Base-by-base conservation (phyloP, 2,888 invertebrate genomes). In the Amblyteles armatorius region DNA sequence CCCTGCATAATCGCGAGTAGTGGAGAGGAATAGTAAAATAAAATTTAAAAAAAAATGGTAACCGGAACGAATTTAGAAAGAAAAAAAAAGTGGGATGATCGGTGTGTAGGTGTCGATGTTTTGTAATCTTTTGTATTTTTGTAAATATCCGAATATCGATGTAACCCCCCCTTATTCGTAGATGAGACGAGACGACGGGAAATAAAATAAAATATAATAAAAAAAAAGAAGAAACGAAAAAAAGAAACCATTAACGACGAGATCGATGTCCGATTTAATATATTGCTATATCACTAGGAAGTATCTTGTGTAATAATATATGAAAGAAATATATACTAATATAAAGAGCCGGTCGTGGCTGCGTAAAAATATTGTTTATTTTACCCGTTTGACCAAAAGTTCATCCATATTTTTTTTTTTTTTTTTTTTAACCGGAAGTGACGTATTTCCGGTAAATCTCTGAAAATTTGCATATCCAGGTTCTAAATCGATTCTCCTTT, bases 91-190 rank as follows among this genome's bases (percentile, higher is more conserved):
- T 48, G 67, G 40, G 79, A 87, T 19, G 86, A 86, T 89, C 77
- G 87, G 84, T 91, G 91, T 90, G 89, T 90, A 91, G 90, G 88
- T 87, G 88, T 91, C 89, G 87, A 92, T 92, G 92, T 93, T 93
- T 93, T 92, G 88, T 92, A 92, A 92, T 91, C 91, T 93, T 93
- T 94, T 93, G 93, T 93, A 93, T 90, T 93, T 94, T 93, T 94
- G 93, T 94, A 93, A 93, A 93, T 94, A 94, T 89, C 89, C 84
- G 72, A 84, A 73, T 87, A 83, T 88, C 83, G 68, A 83, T 85
- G 85, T 85, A 65, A 81, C 69, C 84, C 73, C n/a, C 63, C 36
- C 11, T 22, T 22, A 16, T 69, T 55, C 52, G 65, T 80, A 80
- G 55, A 71, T 48, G 78, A 63, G 50, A 73, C 48, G 57, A 52